Conservation (phyloP, 2,888 invertebrate species). For the Brenthis daphne region DNA sequence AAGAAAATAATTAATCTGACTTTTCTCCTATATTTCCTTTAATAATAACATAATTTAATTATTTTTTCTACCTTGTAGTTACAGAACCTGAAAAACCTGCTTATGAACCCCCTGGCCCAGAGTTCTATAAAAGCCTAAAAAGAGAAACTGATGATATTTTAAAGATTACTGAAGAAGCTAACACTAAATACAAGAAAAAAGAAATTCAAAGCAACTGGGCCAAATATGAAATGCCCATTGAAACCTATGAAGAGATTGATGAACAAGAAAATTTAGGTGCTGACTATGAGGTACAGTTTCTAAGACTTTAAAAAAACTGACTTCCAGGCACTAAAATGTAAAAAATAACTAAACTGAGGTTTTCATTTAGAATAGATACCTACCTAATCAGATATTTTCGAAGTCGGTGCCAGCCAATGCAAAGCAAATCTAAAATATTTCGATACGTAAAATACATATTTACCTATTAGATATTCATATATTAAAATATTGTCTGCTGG, state of each 20-base stretch:
- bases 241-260: slow-evolving; percentile 72
- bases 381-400: too few relatives aligned
- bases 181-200: slow-evolving; percentile 73
- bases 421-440: too few relatives aligned
- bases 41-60: background rate
- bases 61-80: slow-evolving; percentile 37
- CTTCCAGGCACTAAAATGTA: too few relatives aligned
- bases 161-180: slow-evolving; percentile 72
- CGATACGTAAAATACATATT: too few relatives aligned
- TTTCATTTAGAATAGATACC: too few relatives aligned
- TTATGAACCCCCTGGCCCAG: slow-evolving; percentile 65
- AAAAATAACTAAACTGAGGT: too few relatives aligned
- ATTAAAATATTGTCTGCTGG: too few relatives aligned
- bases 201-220: slow-evolving; percentile 78
- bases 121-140: slow-evolving; percentile 68
- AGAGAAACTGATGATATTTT: slow-evolving; percentile 74
- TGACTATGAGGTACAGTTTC: slow-evolving; percentile 66
- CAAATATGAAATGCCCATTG: slow-evolving; percentile 76
- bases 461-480: too few relatives aligned
- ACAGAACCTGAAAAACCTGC: slow-evolving; percentile 58
- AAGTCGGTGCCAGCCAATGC: too few relatives aligned
- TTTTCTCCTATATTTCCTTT: too few relatives aligned
- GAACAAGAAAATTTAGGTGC: slow-evolving; percentile 73
- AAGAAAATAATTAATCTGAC: too few relatives aligned
- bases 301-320: too few relatives aligned